Evolutionary conservation across 2,113 vertebrate genomes (phyloP).

Genomic region (Bothrops jararaca): DNA sequence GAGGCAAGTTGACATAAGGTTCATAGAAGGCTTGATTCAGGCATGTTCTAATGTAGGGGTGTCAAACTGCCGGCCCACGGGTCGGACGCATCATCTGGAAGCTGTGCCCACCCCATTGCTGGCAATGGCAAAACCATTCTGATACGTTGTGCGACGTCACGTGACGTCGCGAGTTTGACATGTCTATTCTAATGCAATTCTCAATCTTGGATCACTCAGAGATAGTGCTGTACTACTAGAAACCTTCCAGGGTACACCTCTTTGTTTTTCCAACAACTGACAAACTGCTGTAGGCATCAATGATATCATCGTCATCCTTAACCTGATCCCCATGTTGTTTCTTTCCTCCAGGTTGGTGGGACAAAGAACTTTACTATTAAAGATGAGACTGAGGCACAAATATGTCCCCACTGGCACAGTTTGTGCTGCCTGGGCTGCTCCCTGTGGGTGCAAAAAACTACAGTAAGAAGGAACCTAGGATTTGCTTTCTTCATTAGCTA

Average conservation of each 20-base stretch:
- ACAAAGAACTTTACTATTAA: conserved; percentile 84
- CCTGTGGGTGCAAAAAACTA: neutral
- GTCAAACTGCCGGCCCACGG: no score
- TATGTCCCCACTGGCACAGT: no score
- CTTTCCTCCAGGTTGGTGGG: conserved; percentile 78
- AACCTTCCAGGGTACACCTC: neutral
- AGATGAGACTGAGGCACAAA: neutral
- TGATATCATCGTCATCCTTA: neutral
- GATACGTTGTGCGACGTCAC: no score
- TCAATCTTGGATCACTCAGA: no score
- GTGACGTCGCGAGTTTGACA: no score
- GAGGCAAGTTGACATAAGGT: neutral
- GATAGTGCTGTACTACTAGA: neutral
- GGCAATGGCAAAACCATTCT: no score
- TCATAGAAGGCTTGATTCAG: neutral
- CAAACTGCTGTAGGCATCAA: no score
- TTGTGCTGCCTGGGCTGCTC: neutral
- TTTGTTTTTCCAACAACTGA: no score
- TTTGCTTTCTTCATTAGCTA: neutral
- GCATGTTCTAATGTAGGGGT: neutral
- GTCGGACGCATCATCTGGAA: no score
- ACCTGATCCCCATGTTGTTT: neutral
- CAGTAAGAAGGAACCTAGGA: neutral
- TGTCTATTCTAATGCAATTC: no score
- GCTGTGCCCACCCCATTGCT: no score